Conservation (phyloP, 2,888 invertebrate genomes). For the Phortica magna region DNA sequence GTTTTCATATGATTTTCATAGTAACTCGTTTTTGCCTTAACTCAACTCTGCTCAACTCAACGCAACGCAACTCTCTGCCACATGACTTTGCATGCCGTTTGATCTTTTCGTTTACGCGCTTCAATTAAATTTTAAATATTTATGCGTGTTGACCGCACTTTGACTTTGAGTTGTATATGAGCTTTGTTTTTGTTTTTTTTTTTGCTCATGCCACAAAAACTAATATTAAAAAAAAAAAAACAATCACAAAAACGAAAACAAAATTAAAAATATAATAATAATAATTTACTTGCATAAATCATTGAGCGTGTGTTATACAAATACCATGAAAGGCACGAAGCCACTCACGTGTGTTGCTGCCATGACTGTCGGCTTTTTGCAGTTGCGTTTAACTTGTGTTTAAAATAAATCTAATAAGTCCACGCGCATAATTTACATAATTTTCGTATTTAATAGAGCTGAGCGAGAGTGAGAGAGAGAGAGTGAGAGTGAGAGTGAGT, state of each 20-base stretch:
- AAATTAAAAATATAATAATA: neutral
- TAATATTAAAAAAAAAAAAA: neutral
- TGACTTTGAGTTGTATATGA: constrained; percentile 48
- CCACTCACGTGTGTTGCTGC: constrained; percentile 27
- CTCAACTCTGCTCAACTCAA: constrained; percentile 59
- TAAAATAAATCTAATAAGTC: constrained; percentile 70
- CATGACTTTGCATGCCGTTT: neutral
- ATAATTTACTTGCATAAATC: constrained; percentile 54
- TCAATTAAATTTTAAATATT: constrained; percentile 72
- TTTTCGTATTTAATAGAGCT: constrained; percentile 69
- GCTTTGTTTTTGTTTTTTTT: neutral
- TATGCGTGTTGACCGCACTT: constrained; percentile 49
- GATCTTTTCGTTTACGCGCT: constrained; percentile 37
- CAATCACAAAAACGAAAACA: neutral
- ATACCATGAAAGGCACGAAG: constrained; percentile 38
- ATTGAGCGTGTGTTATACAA: constrained; percentile 59
- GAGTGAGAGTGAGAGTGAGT: constrained; percentile 30
- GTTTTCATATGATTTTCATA: constrained; percentile 69
- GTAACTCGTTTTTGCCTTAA: constrained; percentile 67
- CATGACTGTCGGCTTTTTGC: neutral
- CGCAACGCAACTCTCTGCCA: constrained; percentile 45
- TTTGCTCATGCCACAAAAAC: neutral
- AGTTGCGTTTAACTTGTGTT: constrained; percentile 9
- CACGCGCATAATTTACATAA: constrained; percentile 69
- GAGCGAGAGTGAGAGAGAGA: constrained; percentile 8